phyloP scores from a whole-genome alignment of 2,888 invertebrate genomes.

The Lycocerus yunnanus region DNA sequence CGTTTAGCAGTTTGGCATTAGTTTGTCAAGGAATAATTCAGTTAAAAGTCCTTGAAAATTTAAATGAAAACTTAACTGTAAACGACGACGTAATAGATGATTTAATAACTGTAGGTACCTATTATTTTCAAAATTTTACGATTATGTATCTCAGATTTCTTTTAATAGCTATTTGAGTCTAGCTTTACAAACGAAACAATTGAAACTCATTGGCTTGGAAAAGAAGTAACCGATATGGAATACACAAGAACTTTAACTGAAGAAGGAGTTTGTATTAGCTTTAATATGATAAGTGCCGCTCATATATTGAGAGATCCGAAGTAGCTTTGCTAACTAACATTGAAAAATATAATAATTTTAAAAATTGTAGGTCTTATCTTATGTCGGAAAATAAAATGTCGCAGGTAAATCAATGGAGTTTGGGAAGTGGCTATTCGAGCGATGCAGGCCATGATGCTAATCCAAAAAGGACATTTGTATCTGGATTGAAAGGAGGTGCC shows the following conservation, averaged over 20 bases:
- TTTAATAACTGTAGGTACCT: no score
- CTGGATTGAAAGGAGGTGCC: conserved; percentile 40
- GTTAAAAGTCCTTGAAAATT: not conserved
- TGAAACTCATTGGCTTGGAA: not conserved
- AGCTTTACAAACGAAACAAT: not conserved
- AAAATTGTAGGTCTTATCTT: not conserved
- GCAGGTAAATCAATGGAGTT: not conserved
- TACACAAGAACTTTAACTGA: not conserved
- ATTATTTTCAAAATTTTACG: not conserved
- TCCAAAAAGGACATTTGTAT: conserved; percentile 63
- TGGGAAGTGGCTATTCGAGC: not conserved
- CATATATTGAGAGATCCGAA: conserved; percentile 3
- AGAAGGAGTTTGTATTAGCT: conserved; percentile 13
- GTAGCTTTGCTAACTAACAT: not conserved
- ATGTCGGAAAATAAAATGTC: not conserved
- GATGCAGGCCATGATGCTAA: conserved; percentile 56
- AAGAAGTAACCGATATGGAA: not conserved
- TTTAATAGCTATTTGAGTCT: not conserved
- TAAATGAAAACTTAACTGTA: not conserved
- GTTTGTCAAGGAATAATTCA: not conserved
- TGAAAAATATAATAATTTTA: not conserved
- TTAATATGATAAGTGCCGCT: conserved; percentile 10
- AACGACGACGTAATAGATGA: not conserved
- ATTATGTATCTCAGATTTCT: not conserved
- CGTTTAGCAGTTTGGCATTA: not conserved